These are phyloP conservation scores for Marcusenius ussheri DNA, from an alignment of 2,113 vertebrate genomes.

Conservation along the genomic window DNA sequence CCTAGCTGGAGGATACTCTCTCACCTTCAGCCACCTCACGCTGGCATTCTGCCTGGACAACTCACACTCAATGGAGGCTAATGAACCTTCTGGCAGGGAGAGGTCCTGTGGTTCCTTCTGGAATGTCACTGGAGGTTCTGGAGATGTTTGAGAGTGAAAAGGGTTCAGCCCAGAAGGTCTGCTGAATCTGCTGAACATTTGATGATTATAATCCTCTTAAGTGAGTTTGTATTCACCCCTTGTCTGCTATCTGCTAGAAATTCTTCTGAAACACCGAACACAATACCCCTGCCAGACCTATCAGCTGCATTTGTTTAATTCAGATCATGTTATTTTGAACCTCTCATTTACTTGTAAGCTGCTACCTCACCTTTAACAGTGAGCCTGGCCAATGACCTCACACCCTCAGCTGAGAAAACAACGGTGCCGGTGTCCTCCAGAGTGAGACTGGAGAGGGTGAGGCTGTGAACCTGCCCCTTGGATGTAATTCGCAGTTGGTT, in stretches of 20 bases:
- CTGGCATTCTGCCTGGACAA: conserved; percentile 74
- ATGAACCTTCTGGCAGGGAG: conserved; percentile 67
- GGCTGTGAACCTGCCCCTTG: conserved; percentile 61
- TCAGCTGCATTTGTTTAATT: neutral
- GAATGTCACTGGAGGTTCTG: conserved; percentile 80
- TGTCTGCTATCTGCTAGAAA: neutral
- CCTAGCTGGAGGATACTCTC: conserved; percentile 21
- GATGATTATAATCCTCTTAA: neutral
- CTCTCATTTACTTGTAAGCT: neutral
- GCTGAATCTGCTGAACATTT: neutral
- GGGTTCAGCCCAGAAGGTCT: neutral
- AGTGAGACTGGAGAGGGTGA: conserved; percentile 70
- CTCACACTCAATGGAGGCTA: conserved; percentile 76
- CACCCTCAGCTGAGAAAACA: conserved; percentile 70
- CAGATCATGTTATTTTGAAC: neutral
- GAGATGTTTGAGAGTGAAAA: neutral
- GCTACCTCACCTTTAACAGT: conserved; percentile 65
- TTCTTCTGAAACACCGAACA: neutral
- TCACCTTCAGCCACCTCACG: conserved; percentile 84
- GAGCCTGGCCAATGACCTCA: conserved; percentile 71
- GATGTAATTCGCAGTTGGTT: conserved; percentile 63
- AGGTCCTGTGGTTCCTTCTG: conserved; percentile 63
- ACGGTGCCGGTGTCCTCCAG: conserved; percentile 77
- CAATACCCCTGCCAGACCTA: neutral
- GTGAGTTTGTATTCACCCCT: neutral